phyloP scores from a whole-genome alignment of 2,113 vertebrate genomes.

The Recurvirostra avosetta region DNA sequence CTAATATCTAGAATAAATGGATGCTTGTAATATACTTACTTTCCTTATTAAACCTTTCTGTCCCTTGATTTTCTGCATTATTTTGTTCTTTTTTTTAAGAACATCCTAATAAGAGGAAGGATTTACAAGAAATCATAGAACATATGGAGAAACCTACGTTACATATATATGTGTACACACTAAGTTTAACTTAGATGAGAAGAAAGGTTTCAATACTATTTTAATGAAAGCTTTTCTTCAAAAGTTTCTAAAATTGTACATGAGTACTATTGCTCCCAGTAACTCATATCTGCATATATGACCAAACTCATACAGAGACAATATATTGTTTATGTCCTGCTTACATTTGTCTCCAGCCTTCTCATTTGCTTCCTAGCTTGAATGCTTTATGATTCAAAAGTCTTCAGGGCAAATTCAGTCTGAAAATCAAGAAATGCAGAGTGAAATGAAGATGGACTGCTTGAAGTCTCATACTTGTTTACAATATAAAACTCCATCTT shows the following conservation, averaged over 20 bases:
- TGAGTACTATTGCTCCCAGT: neutral
- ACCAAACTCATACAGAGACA: neutral
- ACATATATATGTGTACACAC: no score
- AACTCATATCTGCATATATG: neutral
- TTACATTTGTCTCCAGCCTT: neutral
- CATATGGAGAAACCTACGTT: accelerated
- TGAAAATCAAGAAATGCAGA: neutral
- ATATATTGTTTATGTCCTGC: neutral
- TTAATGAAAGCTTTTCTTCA: neutral
- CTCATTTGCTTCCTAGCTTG: neutral
- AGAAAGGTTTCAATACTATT: neutral
- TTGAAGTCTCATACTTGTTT: neutral
- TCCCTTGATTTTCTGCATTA: neutral
- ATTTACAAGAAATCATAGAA: neutral
- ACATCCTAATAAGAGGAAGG: neutral
- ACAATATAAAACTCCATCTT: neutral
- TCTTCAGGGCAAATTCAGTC: neutral
- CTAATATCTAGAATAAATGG: neutral
- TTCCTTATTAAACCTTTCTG: neutral
- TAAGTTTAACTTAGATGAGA: neutral
- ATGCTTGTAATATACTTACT: neutral
- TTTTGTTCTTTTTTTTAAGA: neutral
- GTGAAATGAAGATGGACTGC: neutral
- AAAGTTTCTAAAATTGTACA: neutral
- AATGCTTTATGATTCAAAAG: neutral